Conservation (phyloP, 1,140 invertebrate genomes). For the Lepidotrigona ventralis region DNA sequence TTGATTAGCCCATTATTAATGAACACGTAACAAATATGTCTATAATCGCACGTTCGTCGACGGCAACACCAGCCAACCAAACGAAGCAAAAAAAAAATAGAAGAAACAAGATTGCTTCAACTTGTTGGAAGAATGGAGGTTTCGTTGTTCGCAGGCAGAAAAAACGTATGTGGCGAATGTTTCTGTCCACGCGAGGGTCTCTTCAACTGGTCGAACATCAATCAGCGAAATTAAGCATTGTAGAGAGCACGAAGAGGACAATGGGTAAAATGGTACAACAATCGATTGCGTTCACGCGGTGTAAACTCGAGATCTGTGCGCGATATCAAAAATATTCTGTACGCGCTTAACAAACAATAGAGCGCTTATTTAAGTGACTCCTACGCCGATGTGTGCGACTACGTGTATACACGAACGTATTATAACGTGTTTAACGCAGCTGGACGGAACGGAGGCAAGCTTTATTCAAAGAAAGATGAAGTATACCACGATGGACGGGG, state of each 20-base stretch:
- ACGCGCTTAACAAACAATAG: conserved; percentile 26
- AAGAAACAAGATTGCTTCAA: background rate
- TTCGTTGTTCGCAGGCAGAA: background rate
- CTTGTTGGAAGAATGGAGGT: background rate
- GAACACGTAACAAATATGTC: background rate
- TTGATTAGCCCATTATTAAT: background rate
- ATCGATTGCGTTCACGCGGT: conserved; percentile 10
- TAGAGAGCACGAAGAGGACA: background rate
- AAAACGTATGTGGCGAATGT: background rate
- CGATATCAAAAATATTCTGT: conserved; percentile 21
- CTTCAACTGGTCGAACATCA: background rate
- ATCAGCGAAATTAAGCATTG: conserved; percentile 29
- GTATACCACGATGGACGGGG: background rate
- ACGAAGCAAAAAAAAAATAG: background rate
- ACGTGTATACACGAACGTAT: conserved; percentile 29
- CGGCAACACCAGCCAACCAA: no score
- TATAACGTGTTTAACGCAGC: no score
- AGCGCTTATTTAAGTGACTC: conserved; percentile 22
- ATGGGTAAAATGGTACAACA: background rate
- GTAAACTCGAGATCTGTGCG: conserved; percentile 19
- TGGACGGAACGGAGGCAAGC: conserved; percentile 4
- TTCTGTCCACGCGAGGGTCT: background rate
- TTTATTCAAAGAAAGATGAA: conserved; percentile 20
- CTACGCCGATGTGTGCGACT: conserved; percentile 31
- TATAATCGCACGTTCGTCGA: no score